These are phyloP conservation scores for Myiotriccus ornatus DNA, from an alignment of 2,797 vertebrate genomes.

Conservation along the genomic window DNA sequence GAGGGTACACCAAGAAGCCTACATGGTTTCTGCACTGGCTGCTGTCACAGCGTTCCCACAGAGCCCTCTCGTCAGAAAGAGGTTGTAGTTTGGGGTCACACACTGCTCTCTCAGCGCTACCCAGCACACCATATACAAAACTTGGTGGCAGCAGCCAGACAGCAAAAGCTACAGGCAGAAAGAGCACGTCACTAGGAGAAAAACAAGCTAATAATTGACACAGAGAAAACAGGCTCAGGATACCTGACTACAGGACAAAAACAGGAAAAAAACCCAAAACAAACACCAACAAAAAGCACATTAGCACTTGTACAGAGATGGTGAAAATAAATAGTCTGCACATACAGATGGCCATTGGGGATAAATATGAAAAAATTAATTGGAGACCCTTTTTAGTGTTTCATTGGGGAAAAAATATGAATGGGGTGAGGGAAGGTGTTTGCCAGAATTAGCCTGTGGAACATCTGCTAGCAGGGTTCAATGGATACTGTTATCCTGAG, in stretches of 20 bases:
- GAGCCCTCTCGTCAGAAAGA: not conserved
- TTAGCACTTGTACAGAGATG: not conserved
- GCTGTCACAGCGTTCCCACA: not conserved
- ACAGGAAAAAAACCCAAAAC: not conserved
- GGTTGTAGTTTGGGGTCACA: not conserved
- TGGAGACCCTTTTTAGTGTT: not conserved
- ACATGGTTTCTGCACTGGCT: not conserved
- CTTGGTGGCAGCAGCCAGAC: not conserved
- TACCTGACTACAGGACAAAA: not conserved
- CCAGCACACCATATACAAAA: fast-evolving
- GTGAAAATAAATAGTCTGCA: conserved; percentile 21
- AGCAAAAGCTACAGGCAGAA: not conserved
- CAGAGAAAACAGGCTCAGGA: not conserved
- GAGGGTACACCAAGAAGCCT: not conserved
- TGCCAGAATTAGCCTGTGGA: not conserved
- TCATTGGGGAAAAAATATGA: not conserved
- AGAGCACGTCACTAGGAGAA: not conserved
- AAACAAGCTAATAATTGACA: not conserved
- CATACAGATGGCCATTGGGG: not conserved
- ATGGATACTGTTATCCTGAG: not conserved
- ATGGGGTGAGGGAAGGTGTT: too few relatives aligned
- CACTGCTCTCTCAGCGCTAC: not conserved
- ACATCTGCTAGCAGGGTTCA: not conserved
- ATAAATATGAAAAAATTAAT: not conserved
- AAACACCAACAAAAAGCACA: not conserved